Evolutionary conservation across 2,888 invertebrate genomes (phyloP), one percentile per base, ranked within the genome.

Genomic region (Drosophila niveifrons): DNA sequence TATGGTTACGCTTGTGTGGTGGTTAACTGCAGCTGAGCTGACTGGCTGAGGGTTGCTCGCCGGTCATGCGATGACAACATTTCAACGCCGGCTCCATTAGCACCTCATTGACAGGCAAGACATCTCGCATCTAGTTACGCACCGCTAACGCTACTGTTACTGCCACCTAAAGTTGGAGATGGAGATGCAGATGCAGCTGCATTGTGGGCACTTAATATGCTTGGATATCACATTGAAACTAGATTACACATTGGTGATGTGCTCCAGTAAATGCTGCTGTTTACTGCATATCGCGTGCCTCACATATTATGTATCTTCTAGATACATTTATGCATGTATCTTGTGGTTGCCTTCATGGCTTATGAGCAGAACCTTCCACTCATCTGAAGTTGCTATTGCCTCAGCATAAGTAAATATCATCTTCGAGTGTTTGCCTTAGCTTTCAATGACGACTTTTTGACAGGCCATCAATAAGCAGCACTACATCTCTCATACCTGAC

Each of bases 21-120:
- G n/a, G 36, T 23, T 23, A 23, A 23, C 23, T 23, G 23, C 36
- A 10, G 53, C 46, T 36, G 41, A 23, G 23, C 23, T 23, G 23
- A 23, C 23, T 31, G 31, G 48, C 31, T 10, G 51, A 56, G 62
- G 63, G 57, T 43, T 50, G 64, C 11, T 47, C 48, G 31, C 34
- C 47, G 64, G 47, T 66, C 75, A 78, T 73, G 73, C 68, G 61
- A 69, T 64, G 82, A 69, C 65, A 61, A 62, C 67, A 56, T 59
- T 64, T 71, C 74, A 76, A 61, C 72, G 75, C 74, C 72, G 64
- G 51, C 78, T 69, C 83, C 83, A 88, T 85, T 85, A 85, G 88
- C 85, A 85, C 85, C 85, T 85, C 88, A 80, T 79, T 86, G 87
- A 86, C 83, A 88, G 81, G 58, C 69, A 62, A 65, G 53, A 75